A percentile compares a stretch with the other conserved stretches of the same genome.
These are phyloP conservation scores for Anisognathus igniventris DNA, from an alignment of 2,797 vertebrate genomes.

Conservation along the genomic window DNA sequence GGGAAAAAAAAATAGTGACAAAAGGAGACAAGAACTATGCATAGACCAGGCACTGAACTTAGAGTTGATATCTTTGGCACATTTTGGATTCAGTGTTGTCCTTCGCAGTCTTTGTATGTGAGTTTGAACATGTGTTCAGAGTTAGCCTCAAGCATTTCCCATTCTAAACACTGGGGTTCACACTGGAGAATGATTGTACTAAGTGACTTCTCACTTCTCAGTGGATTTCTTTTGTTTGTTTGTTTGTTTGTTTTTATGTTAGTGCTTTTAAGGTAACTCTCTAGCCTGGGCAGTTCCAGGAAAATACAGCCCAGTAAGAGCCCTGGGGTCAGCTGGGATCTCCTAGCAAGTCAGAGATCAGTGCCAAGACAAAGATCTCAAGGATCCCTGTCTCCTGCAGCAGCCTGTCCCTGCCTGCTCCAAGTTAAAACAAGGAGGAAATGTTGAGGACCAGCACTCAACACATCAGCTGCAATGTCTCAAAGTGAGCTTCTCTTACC, in stretches of 20 bases:
- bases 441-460: background rate
- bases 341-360: background rate
- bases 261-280: background rate
- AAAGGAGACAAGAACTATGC: background rate
- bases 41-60: background rate
- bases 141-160: background rate
- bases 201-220: background rate
- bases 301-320: background rate
- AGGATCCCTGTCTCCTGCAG: background rate
- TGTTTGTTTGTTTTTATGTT: background rate
- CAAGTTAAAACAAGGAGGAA: background rate
- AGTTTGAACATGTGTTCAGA: background rate
- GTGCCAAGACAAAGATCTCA: background rate
- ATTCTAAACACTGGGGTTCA: background rate
- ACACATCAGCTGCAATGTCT: fast-evolving
- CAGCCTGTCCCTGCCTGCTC: background rate
- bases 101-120: background rate
- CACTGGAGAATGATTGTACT: background rate
- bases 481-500: background rate
- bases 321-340: background rate
- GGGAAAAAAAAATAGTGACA: fast-evolving
- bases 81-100: background rate
- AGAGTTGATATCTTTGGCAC: background rate
- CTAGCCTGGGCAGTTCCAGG: background rate
- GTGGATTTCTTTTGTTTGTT: background rate